Evolutionary conservation across 2,113 vertebrate species (phyloP).

Genomic region (Pyrgilauda ruficollis): DNA sequence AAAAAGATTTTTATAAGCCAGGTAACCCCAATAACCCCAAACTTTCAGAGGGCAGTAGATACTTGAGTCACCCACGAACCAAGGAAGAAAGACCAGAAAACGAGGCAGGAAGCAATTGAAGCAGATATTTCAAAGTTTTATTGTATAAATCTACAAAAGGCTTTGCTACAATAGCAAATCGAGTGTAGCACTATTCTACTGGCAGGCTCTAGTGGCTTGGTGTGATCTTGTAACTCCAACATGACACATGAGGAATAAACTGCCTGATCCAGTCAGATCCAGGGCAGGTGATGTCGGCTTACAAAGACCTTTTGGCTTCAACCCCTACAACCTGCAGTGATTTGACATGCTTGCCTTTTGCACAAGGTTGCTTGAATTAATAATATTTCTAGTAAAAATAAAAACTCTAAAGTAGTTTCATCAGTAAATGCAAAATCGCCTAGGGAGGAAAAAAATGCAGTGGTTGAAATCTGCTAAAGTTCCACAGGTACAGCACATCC

Average conservation of each 20-base stretch:
- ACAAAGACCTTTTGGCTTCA: constrained; percentile 55
- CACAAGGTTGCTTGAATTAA: neutral
- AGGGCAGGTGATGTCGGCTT: neutral
- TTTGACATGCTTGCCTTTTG: neutral
- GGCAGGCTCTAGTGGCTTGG: constrained; percentile 39
- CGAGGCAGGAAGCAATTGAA: neutral
- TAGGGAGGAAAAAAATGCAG: neutral
- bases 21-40: neutral
- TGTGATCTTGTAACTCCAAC: constrained; percentile 50
- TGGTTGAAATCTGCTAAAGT: neutral
- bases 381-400: constrained; percentile 50
- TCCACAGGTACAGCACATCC: neutral
- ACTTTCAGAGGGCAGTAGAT: neutral
- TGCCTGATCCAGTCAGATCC: neutral
- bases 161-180: constrained; percentile 57
- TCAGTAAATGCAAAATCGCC: constrained; percentile 33
- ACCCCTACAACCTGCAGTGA: neutral
- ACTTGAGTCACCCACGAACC: neutral
- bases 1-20: neutral
- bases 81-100: neutral
- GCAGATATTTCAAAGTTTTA: constrained; percentile 56
- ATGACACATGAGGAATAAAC: constrained; percentile 45
- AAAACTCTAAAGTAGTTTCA: constrained; percentile 29
- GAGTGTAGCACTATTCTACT: neutral
- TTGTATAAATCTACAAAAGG: constrained; percentile 71